These are phyloP conservation scores for Acleris cristana DNA, from an alignment of 2,888 invertebrate species.

Conservation along the genomic window DNA sequence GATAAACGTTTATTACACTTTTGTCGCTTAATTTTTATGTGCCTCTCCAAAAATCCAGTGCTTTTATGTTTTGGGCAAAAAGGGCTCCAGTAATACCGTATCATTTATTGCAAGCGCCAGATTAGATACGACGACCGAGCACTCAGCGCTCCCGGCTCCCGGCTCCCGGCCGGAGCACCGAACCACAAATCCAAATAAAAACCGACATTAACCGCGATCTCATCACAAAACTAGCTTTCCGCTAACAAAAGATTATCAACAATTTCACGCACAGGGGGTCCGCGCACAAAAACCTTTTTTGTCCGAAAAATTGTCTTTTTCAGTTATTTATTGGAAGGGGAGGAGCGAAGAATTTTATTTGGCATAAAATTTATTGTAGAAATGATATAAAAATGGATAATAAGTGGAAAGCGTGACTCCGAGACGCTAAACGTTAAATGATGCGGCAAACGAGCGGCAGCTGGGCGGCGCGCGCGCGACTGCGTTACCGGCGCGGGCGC, in stretches of 20 bases:
- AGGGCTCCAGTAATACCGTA: constrained; percentile 2
- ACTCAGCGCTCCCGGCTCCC: constrained; percentile 35
- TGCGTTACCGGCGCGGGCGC: constrained; percentile 30
- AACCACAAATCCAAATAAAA: constrained; percentile 55
- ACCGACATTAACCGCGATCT: constrained; percentile 54
- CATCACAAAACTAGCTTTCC: constrained; percentile 45
- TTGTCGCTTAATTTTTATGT: no score
- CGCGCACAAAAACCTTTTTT: constrained; percentile 38
- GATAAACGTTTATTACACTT: no score
- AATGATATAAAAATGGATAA: constrained; percentile 76
- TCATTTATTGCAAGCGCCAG: constrained; percentile 22
- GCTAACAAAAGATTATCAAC: constrained; percentile 48
- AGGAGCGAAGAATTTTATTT: constrained; percentile 75
- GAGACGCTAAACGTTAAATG: constrained; percentile 68
- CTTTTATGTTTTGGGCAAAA: background rate
- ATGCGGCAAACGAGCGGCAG: constrained; percentile 68
- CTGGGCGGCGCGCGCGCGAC: constrained; percentile 61
- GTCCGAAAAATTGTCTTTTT: constrained; percentile 42
- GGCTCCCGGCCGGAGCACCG: constrained; percentile 22
- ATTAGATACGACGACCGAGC: constrained; percentile 30
- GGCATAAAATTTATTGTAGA: constrained; percentile 76
- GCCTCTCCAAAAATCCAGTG: no score
- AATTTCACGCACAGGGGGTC: constrained; percentile 63
- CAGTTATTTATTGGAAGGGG: constrained; percentile 59
- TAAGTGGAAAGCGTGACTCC: constrained; percentile 76